Conservation (phyloP, 1,140 invertebrate species). For the Acyrthosiphon pisum region DNA sequence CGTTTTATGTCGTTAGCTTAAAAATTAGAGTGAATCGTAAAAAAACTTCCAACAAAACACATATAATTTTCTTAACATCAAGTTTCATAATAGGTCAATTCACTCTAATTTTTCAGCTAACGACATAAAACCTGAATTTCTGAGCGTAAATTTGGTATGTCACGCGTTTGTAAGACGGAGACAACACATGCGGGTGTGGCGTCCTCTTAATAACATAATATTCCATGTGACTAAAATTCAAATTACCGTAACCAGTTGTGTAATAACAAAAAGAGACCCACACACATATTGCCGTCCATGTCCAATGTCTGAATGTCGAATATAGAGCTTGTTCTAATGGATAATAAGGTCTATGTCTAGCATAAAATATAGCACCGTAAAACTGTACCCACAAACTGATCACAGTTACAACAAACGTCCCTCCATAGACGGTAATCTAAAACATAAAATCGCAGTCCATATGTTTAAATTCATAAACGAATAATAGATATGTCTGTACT, state of each 20-base stretch:
- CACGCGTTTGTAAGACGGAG: too few relatives aligned
- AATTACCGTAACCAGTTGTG: background rate
- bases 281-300: background rate
- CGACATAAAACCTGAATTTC: too few relatives aligned
- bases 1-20: too few relatives aligned
- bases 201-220: background rate
- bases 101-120: too few relatives aligned
- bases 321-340: background rate
- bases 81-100: too few relatives aligned
- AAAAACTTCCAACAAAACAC: too few relatives aligned
- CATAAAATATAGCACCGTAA: background rate
- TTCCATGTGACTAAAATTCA: background rate
- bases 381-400: background rate
- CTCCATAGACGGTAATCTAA: background rate
- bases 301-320: background rate
- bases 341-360: background rate
- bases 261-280: background rate
- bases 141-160: too few relatives aligned
- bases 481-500: background rate
- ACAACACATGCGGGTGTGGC: too few relatives aligned
- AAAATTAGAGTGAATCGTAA: too few relatives aligned
- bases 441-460: background rate
- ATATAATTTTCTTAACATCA: too few relatives aligned
- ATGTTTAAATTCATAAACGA: background rate
- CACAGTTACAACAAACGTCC: background rate